Percentiles rank a stretch among this genome's conserved stretches.
Conservation (phyloP, 2,888 invertebrate genomes). For the Caenorhabditis zanzibari region DNA sequence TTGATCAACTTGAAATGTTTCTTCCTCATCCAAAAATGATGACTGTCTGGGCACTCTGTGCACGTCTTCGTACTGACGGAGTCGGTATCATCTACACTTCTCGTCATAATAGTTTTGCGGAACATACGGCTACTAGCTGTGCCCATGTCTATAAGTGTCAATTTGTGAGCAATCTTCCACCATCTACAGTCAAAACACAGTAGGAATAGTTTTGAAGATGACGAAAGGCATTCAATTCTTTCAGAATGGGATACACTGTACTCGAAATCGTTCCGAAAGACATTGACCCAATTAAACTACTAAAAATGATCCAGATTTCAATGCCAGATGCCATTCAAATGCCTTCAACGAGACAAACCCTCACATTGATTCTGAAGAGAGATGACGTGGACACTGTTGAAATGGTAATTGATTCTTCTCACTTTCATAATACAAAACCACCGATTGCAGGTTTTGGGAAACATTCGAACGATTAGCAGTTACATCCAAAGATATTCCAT, state of each 20-base stretch:
- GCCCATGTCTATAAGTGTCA: conserved; percentile 45
- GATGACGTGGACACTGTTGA: conserved; percentile 22
- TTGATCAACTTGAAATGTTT: conserved; percentile 57
- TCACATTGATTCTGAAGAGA: conserved; percentile 6
- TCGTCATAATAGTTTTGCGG: conserved; percentile 34
- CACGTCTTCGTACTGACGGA: conserved; percentile 36
- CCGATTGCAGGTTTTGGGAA: conserved; percentile 9
- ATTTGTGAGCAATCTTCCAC: conserved; percentile 28
- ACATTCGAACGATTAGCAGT: neutral
- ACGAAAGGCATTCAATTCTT: neutral
- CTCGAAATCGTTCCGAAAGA: conserved; percentile 33
- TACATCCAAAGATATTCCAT: conserved; percentile 17
- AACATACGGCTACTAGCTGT: conserved; percentile 53
- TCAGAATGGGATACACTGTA: conserved; percentile 31
- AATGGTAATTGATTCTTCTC: neutral
- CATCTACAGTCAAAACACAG: conserved; percentile 44
- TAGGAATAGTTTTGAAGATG: neutral
- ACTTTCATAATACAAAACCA: neutral
- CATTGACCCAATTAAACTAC: neutral
- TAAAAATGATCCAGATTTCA: conserved; percentile 4
- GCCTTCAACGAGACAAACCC: conserved; percentile 13
- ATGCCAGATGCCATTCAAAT: neutral
- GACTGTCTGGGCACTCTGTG: conserved; percentile 52
- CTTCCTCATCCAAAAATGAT: conserved; percentile 60
- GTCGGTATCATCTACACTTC: conserved; percentile 46